Base-by-base conservation (phyloP, 2,888 invertebrate species). In the Stenotaenia linearis region DNA sequence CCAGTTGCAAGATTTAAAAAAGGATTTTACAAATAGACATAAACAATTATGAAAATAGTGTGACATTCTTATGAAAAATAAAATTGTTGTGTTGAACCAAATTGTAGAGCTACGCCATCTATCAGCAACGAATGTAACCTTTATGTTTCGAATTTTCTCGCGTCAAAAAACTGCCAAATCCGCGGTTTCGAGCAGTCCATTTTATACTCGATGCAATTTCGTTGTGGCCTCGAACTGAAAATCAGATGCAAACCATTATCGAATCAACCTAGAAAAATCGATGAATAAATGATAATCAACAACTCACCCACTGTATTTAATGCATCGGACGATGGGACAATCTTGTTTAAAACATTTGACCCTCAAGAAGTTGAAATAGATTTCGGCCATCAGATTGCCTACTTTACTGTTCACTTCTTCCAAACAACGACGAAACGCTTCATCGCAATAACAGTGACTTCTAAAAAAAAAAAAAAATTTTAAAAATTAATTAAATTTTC, bases 381-480 rank as follows among this genome's bases (percentile, higher is more conserved):
- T 89, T 23, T 91, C 90, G n/a, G 92, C 92, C 79, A 92, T 87
- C 0, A 91, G 90, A 83, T 91, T 90, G 18, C 92, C 91, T n/a
- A 91, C 90, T 84, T 91, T 90, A 82, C 91, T 90, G 82, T 90
- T 90, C 5, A 91, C 90, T 78, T 89, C 86, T 85, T 94, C 94
- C 81, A 97, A 89, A 86, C 96, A 97, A 25, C 91, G 89, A 85
- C 91, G 93, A 78, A 97, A 90, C 87, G 90, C 90, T 83, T 92
- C 91, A 86, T 96, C 96, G 86, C 96, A 97, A 78, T 89, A 89
- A 86, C 96, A 96, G 86, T 96, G 95, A 0, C 95, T 95, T 79
- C 92, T 91, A 86, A 1, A 86, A 28, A 81, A 32, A 81, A 10
- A n/a, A 7, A 75, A 32, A 74, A 79, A 77, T 75, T 12, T 12